These are phyloP conservation scores for Nyctalus aviator DNA, from an alignment of 2,797 vertebrate species.

Conservation along the genomic window DNA sequence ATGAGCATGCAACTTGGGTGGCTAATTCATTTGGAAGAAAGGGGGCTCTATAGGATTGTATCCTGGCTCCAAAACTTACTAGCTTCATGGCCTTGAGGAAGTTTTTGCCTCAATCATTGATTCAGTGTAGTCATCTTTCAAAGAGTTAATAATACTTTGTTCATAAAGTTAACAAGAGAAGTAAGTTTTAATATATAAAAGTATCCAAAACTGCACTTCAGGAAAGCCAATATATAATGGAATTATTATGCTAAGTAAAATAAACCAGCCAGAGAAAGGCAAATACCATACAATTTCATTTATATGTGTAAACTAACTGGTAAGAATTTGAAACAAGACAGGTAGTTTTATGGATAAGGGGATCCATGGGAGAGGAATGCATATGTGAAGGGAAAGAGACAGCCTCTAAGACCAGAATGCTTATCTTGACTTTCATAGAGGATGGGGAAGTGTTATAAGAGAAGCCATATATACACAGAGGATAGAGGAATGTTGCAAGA, in stretches of 20 bases:
- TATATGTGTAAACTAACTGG: not conserved
- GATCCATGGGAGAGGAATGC: too few relatives aligned
- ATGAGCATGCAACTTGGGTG: not conserved
- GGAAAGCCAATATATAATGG: not conserved
- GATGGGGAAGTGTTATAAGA: too few relatives aligned
- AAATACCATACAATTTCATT: too few relatives aligned
- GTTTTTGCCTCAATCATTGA: not conserved
- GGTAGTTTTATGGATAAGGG: too few relatives aligned
- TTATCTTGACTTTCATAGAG: too few relatives aligned
- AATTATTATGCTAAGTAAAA: not conserved
- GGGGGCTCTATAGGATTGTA: not conserved
- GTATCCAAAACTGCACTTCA: not conserved
- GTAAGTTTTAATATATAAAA: not conserved
- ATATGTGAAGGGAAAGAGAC: too few relatives aligned
- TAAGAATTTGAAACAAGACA: too few relatives aligned
- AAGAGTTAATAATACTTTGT: not conserved
- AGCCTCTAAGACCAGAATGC: too few relatives aligned
- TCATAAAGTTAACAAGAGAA: conserved; percentile 10
- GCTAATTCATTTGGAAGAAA: not conserved
- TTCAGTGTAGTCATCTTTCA: not conserved
- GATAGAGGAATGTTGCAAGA: too few relatives aligned
- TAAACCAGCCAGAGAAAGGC: not conserved
- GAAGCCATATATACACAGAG: too few relatives aligned
- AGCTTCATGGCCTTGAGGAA: not conserved
- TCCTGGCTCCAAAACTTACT: not conserved